Conservation (phyloP, 1,140 invertebrate genomes). For the Drosophila kurseongensis region DNA sequence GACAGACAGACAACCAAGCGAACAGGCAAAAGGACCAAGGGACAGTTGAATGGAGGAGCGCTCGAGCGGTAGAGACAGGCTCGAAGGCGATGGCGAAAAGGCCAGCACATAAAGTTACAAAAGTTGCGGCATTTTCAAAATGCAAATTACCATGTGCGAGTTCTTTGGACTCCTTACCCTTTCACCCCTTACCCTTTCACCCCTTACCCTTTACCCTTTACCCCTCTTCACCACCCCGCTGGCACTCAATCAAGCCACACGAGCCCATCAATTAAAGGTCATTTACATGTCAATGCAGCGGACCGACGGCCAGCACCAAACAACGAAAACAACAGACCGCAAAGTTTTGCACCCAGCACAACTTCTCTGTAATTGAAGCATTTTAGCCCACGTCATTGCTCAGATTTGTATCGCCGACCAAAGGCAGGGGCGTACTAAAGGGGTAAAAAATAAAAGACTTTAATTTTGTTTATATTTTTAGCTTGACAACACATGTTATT, state of each 20-base stretch:
- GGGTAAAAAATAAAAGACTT: too few species aligned
- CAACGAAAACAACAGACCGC: slow-evolving; percentile 40
- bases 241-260: slow-evolving; percentile 69
- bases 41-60: neutral
- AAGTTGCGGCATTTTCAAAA: slow-evolving; percentile 59
- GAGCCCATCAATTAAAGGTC: slow-evolving; percentile 80
- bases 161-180: slow-evolving; percentile 28
- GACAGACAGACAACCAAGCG: slow-evolving; percentile 2
- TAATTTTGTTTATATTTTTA: too few species aligned
- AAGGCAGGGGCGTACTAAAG: slow-evolving; percentile 3
- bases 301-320: slow-evolving; percentile 15
- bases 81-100: slow-evolving; percentile 45
- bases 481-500: too few species aligned
- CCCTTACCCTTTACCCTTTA: too few species aligned
- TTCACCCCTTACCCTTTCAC: neutral
- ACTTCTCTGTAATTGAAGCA: slow-evolving; percentile 57
- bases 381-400: slow-evolving; percentile 65
- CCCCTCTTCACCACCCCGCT: neutral
- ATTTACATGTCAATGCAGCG: slow-evolving; percentile 80
- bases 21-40: slow-evolving; percentile 14
- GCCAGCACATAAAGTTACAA: slow-evolving; percentile 46
- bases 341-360: slow-evolving; percentile 39
- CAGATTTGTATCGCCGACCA: slow-evolving; percentile 43
- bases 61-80: neutral
- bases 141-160: slow-evolving; percentile 58